Conservation (phyloP, 2,113 vertebrate genomes). For the Monopterus albus region DNA sequence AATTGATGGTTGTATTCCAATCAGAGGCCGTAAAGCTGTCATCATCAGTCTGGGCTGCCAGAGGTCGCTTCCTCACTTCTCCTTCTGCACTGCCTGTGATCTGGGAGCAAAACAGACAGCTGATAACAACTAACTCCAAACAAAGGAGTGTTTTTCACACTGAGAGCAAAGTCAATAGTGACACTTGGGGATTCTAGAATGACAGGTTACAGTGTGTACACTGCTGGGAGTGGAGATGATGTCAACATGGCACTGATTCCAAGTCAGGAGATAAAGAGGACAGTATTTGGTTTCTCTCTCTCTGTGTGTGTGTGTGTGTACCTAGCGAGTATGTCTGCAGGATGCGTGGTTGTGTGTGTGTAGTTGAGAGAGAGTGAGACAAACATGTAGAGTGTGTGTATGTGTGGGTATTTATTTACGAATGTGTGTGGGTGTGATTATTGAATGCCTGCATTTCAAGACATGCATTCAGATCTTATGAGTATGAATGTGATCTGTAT, state of each 20-base stretch:
- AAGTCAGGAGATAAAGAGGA: constrained; percentile 50
- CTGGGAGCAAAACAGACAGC: constrained; percentile 70
- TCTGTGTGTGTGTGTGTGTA: constrained; percentile 8
- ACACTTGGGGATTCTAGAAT: constrained; percentile 47
- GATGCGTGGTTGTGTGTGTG: too few species aligned
- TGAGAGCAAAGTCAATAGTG: constrained; percentile 63
- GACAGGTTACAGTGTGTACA: constrained; percentile 58
- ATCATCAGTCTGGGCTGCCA: constrained; percentile 51
- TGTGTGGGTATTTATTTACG: constrained; percentile 21
- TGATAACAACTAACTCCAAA: constrained; percentile 59
- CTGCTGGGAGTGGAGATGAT: constrained; percentile 49
- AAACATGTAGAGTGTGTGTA: too few species aligned
- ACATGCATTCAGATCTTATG: constrained; percentile 3
- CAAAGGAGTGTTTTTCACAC: constrained; percentile 53
- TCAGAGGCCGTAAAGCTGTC: constrained; percentile 67
- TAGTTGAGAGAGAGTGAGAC: neutral
- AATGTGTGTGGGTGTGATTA: constrained; percentile 11
- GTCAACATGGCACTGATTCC: constrained; percentile 50
- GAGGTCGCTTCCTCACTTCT: constrained; percentile 51
- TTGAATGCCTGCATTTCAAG: constrained; percentile 24
- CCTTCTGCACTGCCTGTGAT: constrained; percentile 31
- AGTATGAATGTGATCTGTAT: constrained; percentile 25
- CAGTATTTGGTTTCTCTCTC: constrained; percentile 20
- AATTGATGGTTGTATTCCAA: constrained; percentile 67
- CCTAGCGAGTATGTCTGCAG: too few species aligned